phyloP scores from a whole-genome alignment of 2,797 vertebrate genomes.

The Sebastes vulpes region DNA sequence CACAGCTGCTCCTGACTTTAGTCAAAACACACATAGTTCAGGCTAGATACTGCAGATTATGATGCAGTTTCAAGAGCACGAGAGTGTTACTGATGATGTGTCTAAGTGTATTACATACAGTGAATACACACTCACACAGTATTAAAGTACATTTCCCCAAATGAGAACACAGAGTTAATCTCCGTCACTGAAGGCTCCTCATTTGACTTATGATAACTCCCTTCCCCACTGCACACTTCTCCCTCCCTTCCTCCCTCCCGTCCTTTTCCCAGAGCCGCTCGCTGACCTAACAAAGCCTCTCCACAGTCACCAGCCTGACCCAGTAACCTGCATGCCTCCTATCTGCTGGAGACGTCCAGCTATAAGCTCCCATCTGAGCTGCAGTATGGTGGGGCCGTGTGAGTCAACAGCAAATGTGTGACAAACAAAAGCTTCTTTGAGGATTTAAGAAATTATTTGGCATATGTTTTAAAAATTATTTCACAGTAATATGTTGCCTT shows the following conservation, averaged over 20 bases:
- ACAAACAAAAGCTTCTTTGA: conserved; percentile 13
- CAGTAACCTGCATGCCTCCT: conserved; percentile 77
- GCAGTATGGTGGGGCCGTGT: conserved; percentile 12
- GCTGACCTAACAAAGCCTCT: conserved; percentile 76
- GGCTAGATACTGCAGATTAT: conserved; percentile 36
- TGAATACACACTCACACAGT: neutral
- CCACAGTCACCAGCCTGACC: conserved; percentile 75
- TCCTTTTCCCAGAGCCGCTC: conserved; percentile 42
- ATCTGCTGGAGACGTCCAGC: conserved; percentile 49
- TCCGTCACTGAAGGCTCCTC: conserved; percentile 7
- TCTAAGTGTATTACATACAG: neutral
- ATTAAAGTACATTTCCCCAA: neutral
- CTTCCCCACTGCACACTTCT: neutral
- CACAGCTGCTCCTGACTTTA: conserved; percentile 55
- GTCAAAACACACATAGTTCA: conserved; percentile 55
- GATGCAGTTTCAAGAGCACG: conserved; percentile 4
- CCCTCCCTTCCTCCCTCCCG: neutral
- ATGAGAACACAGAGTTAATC: conserved; percentile 1
- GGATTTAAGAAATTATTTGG: neutral
- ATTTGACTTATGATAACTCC: conserved; percentile 43
- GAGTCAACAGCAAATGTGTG: conserved; percentile 15
- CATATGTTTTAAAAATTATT: neutral
- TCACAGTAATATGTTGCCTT: neutral
- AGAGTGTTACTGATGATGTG: neutral
- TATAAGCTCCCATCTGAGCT: conserved; percentile 43